These are phyloP conservation scores for Drosophila picticornis DNA, from an alignment of 2,888 invertebrate species.

Conservation along the genomic window DNA sequence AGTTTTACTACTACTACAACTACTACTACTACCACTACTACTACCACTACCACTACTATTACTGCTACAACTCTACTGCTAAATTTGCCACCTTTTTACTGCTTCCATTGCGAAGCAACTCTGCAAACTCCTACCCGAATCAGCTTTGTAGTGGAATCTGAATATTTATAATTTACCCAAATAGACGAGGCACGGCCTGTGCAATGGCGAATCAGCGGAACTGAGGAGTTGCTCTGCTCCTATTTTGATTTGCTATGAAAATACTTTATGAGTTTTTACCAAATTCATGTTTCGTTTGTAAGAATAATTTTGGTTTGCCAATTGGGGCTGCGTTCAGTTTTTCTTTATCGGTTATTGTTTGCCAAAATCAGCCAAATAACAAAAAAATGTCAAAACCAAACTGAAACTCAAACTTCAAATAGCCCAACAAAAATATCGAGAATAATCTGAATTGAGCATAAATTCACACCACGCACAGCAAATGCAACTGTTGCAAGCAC, in stretches of 20 bases:
- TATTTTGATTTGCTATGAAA: constrained; percentile 6
- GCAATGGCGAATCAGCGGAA: constrained; percentile 4
- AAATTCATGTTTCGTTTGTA: constrained; percentile 25
- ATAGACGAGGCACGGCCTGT: constrained; percentile 19
- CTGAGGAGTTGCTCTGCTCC: constrained; percentile 2
- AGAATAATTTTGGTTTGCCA: constrained; percentile 33
- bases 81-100: constrained; percentile 52
- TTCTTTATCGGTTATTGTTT: constrained; percentile 30
- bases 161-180: constrained; percentile 39
- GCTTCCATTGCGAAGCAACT: constrained; percentile 19
- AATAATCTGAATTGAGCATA: constrained; percentile 77
- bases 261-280: constrained; percentile 23
- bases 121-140: constrained; percentile 21
- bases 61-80: constrained; percentile 23
- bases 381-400: constrained; percentile 46
- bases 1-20: constrained; percentile 22
- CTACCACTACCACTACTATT: constrained; percentile 21
- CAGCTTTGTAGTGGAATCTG: constrained; percentile 33
- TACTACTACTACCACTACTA: constrained; percentile 15
- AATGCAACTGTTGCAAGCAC: constrained; percentile 85
- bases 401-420: constrained; percentile 59
- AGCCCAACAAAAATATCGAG: constrained; percentile 42
- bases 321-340: constrained; percentile 20
- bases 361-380: constrained; percentile 42
- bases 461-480: constrained; percentile 83